Percentiles rank a stretch among this genome's conserved stretches.
Conservation (phyloP, 2,888 invertebrate species). For the Leptodirus hochenwartii region DNA sequence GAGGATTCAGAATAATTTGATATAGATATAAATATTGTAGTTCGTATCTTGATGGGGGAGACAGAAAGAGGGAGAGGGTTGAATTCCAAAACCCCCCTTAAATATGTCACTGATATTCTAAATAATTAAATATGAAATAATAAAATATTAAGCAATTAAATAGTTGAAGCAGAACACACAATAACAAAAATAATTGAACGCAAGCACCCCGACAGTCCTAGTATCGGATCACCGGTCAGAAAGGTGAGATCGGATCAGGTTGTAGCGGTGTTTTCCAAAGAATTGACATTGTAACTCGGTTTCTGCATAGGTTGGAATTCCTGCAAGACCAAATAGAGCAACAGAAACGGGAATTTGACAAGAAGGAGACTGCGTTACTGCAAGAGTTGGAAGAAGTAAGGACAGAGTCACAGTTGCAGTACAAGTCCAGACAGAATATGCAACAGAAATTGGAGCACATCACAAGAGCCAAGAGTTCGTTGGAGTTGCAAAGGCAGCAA, state of each 20-base stretch:
- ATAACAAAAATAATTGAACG: too few relatives aligned
- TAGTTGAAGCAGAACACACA: too few relatives aligned
- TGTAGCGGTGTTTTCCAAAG: slow-evolving; percentile 19
- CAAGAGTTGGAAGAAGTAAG: slow-evolving; percentile 15
- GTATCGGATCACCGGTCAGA: slow-evolving; percentile 13
- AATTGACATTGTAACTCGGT: slow-evolving; percentile 24
- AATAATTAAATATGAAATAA: too few relatives aligned
- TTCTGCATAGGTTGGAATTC: slow-evolving; percentile 21
- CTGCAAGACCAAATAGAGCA: slow-evolving; percentile 15
- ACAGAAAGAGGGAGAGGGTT: too few relatives aligned
- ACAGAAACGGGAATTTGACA: slow-evolving; percentile 13
- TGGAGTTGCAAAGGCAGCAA: slow-evolving; percentile 16
- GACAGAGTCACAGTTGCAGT: slow-evolving; percentile 8
- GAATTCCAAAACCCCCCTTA: too few relatives aligned
- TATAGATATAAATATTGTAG: too few relatives aligned
- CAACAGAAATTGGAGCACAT: slow-evolving; percentile 8
- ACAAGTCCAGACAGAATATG: slow-evolving; percentile 4
- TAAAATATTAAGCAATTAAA: too few relatives aligned
- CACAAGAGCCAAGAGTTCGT: slow-evolving; percentile 15
- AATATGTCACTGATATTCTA: too few relatives aligned
- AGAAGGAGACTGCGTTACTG: slow-evolving; percentile 9
- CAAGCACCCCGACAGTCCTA: too few relatives aligned
- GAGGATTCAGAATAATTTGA: too few relatives aligned
- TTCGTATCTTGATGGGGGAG: too few relatives aligned
- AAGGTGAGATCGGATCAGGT: slow-evolving; percentile 20